Base-by-base conservation (phyloP, 92 coral and sea anemone genomes). In the Palythoa caribaeorum region DNA sequence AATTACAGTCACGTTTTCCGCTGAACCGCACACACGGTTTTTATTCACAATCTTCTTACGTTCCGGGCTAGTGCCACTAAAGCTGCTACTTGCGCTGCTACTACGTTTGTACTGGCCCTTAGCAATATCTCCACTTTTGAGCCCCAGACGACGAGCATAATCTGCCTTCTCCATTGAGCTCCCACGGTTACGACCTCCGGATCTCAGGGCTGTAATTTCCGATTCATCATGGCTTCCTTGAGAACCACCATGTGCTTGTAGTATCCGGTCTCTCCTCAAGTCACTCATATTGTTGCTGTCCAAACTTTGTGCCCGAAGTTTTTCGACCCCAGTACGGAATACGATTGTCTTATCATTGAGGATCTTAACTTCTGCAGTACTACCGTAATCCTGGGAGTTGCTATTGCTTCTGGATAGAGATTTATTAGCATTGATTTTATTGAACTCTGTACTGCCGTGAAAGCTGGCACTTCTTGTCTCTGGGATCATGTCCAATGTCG, bases 401-500 rank as follows among this genome's bases (percentile, higher is more conserved):
- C 84, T 75, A 1, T 89, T 91, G 52, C 87, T 75, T 15, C 85
- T 36, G 1, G 93, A 40, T 48, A 91, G 90, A 68, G 91, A 85
- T 51, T 94, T 87, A 16, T 65, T 91, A 12, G 72, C 63, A 50
- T 81, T 81, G 12, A 90, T 75, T 84, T 95, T 95, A 59, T 91
- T 84, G 60, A 94, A 93, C 65, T 97, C 98, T 2, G 98, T 94
- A 83, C 98, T 97, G 16, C 99, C 99, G 79, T 94, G 95, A 60
- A 97, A 97, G 86, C 99, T 97, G 2, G 99, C 93, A 86, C 99
- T 95, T 21, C 99, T 90, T 44, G 95, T 92, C 83, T 95, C 98
- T 63, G 98, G 94, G 40, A 93, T 91, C 21, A 97, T 94, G 78
- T 92, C 92, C 66, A 97, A 88, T 51, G 98, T 92, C 2, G 99